phyloP scores from a whole-genome alignment of 37 sponge, comb jelly and placozoan genomes.

The Haliclona indistincta region DNA sequence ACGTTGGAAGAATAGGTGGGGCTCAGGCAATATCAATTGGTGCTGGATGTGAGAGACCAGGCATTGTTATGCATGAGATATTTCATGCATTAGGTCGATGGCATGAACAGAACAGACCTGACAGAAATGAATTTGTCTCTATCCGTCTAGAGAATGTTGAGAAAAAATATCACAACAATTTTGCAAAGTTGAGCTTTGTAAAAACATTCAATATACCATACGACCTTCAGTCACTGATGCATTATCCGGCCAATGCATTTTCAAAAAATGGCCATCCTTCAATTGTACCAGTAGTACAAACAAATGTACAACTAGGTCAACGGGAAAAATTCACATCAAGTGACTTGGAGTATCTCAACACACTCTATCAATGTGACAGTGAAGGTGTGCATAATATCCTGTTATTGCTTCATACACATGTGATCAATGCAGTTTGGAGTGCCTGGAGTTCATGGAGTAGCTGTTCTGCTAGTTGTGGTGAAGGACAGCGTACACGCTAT shows the following conservation, averaged over 20 bases:
- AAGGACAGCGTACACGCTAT: conserved; percentile 16
- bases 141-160: conserved; percentile 49
- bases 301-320: conserved; percentile 59
- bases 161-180: no score
- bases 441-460: conserved; percentile 64
- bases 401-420: background rate
- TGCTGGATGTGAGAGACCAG: conserved; percentile 60
- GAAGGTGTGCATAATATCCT: background rate
- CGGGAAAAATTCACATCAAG: conserved; percentile 31
- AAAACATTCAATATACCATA: conserved; percentile 56
- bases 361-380: conserved; percentile 36
- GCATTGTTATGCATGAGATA: conserved; percentile 76
- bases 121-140: conserved; percentile 58
- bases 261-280: conserved; percentile 53
- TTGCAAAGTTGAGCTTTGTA: conserved; percentile 32
- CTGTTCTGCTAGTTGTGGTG: conserved; percentile 73
- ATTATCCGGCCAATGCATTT: conserved; percentile 68
- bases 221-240: conserved; percentile 80
- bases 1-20: conserved; percentile 63
- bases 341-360: conserved; percentile 53
- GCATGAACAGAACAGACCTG: conserved; percentile 87
- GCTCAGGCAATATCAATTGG: conserved; percentile 81
- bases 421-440: conserved; percentile 41
- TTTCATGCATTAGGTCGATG: conserved; percentile 81
- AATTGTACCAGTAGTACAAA: conserved; percentile 35